Evolutionary conservation across 64 coral and sea anemone genomes (phyloP), one percentile per base, ranked within the genome.

Genomic region (Acropora yongei): DNA sequence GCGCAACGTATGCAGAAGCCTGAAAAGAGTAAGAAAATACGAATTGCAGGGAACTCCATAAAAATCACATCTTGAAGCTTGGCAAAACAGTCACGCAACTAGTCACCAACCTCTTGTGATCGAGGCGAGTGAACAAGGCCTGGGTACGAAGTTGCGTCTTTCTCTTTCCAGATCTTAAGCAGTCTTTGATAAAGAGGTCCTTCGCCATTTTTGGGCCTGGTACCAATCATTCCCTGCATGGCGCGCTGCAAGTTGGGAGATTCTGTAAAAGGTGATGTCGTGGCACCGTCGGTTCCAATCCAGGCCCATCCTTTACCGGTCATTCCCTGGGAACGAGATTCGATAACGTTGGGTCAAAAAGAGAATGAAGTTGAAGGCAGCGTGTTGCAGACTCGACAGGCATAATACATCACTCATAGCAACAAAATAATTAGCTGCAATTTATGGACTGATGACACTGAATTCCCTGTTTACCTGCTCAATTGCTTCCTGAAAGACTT

Each of bases 161-260:
- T 99, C 60, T 99, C 94, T n/a, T 80, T 87, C 97, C 97, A 99
- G 57, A 57, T 84, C 65, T 81, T 96, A 0, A 99, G 88, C 40
- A 96, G 86, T 66, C 84, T 81, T 76, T 93, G 94, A 41, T 92
- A 99, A 12, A 96, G 77, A 4, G 80, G 49, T 57, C 97, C 97
- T 47, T 90, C 74, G 6, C 97, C 97, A 60, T 79, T 82, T 14
- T 91, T 90, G 11, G 97, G 97, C 75, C 97, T 93, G 71, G 97
- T 99, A 49, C 97, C 97, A 57, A 99, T 94, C 97, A 99, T 99
- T 5, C 97, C 97, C 72, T 99, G 97, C 97, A 99, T 99, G 2
- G 94, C 94, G 17, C 87, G 94, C 43, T 90, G 94, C 5, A 99
- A 80, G 77, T 99, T 99, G 45, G 97, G 97, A 53, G 97, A 91